phyloP scores from a whole-genome alignment of 2,888 invertebrate genomes.

The Amphimallon solstitiale region DNA sequence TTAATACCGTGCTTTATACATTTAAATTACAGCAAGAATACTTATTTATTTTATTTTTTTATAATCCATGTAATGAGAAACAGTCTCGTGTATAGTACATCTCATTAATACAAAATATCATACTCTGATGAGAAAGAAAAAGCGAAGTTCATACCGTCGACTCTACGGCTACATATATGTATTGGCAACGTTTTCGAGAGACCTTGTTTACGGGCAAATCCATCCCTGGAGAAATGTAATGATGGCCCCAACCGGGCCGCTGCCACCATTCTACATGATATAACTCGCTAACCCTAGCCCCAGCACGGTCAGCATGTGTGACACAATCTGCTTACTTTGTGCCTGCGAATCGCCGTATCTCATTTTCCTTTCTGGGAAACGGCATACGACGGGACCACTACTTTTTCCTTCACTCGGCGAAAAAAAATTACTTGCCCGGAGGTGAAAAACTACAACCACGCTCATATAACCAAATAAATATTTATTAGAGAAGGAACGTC shows the following conservation, averaged over 20 bases:
- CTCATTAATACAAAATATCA: conserved; percentile 10
- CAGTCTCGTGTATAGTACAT: no score
- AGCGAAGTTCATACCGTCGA: not conserved
- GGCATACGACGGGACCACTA: not conserved
- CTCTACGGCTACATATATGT: conserved; percentile 9
- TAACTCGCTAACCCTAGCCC: conserved; percentile 7
- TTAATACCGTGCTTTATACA: no score
- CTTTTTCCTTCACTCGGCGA: not conserved
- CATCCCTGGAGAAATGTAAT: conserved; percentile 25
- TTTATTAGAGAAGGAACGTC: no score
- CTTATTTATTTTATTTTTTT: no score
- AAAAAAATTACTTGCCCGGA: conserved; percentile 1
- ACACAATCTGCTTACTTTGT: conserved; percentile 32
- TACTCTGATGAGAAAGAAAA: not conserved
- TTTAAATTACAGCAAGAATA: no score
- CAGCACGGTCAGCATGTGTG: conserved; percentile 32
- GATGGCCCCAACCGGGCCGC: not conserved
- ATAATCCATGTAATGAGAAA: no score
- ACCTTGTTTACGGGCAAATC: conserved; percentile 21
- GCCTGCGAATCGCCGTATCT: conserved; percentile 18
- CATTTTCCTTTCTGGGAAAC: not conserved
- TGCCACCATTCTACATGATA: conserved; percentile 19
- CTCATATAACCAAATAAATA: no score
- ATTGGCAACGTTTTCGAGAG: conserved; percentile 2
- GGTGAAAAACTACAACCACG: not conserved